Evolutionary conservation across 2,888 invertebrate species (phyloP), one percentile per base, ranked within the genome.

Genomic region (Aleiodes testaceus): DNA sequence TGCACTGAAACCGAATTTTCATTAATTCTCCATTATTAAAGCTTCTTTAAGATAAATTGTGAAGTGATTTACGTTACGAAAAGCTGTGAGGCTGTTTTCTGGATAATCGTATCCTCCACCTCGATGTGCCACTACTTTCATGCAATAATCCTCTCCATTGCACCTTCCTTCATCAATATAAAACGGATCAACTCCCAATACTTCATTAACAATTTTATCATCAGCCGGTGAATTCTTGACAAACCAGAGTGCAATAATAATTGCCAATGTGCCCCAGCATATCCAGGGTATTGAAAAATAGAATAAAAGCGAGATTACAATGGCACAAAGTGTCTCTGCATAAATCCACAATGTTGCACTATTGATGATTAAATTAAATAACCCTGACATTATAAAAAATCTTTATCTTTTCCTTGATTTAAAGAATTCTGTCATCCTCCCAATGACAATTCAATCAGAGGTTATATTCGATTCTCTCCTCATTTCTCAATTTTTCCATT

Each of bases 21-120:
- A n/a, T n/a, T n/a, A n/a, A n/a, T n/a, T n/a, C n/a, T n/a, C n/a
- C n/a, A n/a, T n/a, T n/a, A n/a, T n/a, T n/a, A n/a, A n/a, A n/a
- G n/a, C n/a, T n/a, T n/a, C n/a, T n/a, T n/a, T n/a, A n/a, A n/a
- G n/a, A 26, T 26, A 26, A 26, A 42, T 63, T 20, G 63, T 53
- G 5, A 20, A 64, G 52, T 50, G 71, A 69, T 70, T 74, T 77
- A 77, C 77, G 70, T 77, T 78, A 71, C 67, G 73, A 69, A 78
- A 76, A 70, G 95, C 94, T 68, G 90, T 90, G 75, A 95, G 83
- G 75, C 93, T 94, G 85, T 95, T 95, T 87, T 95, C 95, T 0
- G 95, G 95, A 3, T 93, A 94, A 87, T 95, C 94, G 52, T 92
- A 87, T 1, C 91, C 92, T 11, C 92, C 93, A 3, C 94, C 95